A percentile compares a stretch with the other conserved stretches of the same genome.
Evolutionary conservation across 2,113 vertebrate species (phyloP).

Genomic region (Baryphthengus martii): DNA sequence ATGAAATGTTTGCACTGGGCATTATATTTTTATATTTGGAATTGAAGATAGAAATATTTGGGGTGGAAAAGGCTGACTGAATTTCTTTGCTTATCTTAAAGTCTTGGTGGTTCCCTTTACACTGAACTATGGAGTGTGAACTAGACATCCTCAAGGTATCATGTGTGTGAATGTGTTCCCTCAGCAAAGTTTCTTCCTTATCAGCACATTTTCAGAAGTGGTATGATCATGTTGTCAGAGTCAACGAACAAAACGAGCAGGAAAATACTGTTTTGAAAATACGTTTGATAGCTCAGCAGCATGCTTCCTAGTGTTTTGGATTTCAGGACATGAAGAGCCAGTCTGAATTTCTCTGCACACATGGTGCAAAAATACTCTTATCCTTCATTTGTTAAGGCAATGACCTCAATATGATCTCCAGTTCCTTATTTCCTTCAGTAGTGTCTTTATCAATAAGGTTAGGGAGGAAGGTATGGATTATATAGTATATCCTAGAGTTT

Average conservation of each 20-base stretch:
- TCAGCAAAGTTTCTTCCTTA: not conserved
- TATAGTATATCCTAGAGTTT: accelerated
- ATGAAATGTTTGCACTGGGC: not conserved
- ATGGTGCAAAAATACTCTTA: not conserved
- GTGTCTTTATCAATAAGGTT: accelerated
- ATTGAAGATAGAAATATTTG: not conserved
- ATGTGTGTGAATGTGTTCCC: not conserved
- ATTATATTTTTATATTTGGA: not conserved
- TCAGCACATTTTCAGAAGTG: not conserved
- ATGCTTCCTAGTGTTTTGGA: not conserved
- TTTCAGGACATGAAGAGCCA: not conserved
- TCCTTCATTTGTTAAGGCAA: not conserved
- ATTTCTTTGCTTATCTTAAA: not conserved
- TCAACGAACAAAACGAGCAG: not conserved
- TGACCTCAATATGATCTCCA: not conserved
- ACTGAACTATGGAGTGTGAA: not conserved
- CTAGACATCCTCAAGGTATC: not conserved
- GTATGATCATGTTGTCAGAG: not conserved
- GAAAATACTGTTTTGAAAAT: not conserved
- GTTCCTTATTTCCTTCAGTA: not conserved
- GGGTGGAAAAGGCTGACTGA: not conserved
- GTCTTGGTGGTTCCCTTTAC: not conserved
- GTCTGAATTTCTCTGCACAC: not conserved
- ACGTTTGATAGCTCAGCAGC: not conserved
- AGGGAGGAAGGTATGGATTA: not conserved